These are phyloP conservation scores for Pagetopsis macropterus DNA, from an alignment of 2,797 vertebrate species.

Conservation along the genomic window DNA sequence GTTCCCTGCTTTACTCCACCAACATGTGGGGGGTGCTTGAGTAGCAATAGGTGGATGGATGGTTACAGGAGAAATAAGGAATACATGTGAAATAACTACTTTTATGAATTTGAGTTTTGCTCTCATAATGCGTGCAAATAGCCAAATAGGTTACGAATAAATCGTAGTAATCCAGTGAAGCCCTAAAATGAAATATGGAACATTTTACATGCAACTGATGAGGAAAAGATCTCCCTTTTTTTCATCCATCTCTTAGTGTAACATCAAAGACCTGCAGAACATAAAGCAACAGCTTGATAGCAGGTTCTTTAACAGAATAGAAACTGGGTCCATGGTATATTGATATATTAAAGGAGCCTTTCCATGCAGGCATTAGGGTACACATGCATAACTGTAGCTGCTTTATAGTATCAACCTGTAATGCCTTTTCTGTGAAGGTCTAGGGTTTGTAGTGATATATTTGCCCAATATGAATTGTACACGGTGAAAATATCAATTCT, in stretches of 20 bases:
- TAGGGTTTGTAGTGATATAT: background rate
- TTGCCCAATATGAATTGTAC: conserved; percentile 2
- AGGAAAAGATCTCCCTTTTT: background rate
- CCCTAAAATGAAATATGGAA: background rate
- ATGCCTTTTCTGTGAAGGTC: conserved; percentile 18
- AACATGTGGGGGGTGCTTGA: background rate
- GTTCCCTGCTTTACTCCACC: background rate
- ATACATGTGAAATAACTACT: no score
- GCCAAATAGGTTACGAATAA: background rate
- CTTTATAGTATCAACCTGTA: conserved; percentile 32
- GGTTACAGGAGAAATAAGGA: background rate
- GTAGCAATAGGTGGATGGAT: background rate
- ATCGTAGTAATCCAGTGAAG: background rate
- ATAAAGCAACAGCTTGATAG: conserved; percentile 38
- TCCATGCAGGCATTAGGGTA: background rate
- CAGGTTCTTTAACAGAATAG: conserved; percentile 5
- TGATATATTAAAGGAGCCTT: background rate
- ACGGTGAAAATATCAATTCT: background rate
- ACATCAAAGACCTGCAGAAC: conserved; percentile 23
- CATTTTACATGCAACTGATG: conserved; percentile 12
- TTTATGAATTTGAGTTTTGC: background rate
- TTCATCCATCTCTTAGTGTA: conserved; percentile 25
- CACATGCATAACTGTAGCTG: conserved; percentile 22
- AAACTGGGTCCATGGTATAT: conserved; percentile 21
- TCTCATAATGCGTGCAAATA: background rate